Base-by-base conservation (phyloP, 2,888 invertebrate species). In the Hypercompe scribonia region DNA sequence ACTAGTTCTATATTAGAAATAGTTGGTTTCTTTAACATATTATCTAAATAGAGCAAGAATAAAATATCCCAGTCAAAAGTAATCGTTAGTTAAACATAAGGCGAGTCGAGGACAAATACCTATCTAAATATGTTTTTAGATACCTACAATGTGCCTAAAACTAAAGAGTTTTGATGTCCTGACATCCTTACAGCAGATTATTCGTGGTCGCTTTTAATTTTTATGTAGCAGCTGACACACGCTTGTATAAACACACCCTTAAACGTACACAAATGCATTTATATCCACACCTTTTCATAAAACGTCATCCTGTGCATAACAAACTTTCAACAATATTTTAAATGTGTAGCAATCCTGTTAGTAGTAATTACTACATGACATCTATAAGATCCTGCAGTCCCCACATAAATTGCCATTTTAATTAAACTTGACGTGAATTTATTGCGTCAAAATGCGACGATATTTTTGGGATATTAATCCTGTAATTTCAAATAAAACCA, bases 221-320 rank as follows among this genome's bases (percentile, higher is more conserved):
- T 93, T 91, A 92, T 91, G 88, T 89, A 87, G 89, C 93, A 93
- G 92, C 94, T 93, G 93, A 93, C 91, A 91, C 89, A 87, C 86
- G 92, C 90, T 91, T 93, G 93, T 91, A 89, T 91, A 92, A 92
- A 93, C 92, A 92, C 86, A 89, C 92, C 91, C 91, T 92, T 91
- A 91, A 85, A 85, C 79, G 82, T 77, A 84, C 80, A 83, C 78
- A 80, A 78, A 78, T 77, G 79, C 74, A 75, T 79, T 71, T 79
- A 68, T 68, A 77, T 74, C 75, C 71, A 78, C 73, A 81, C 81
- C 76, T 80, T 79, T 77, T 72, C 71, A 76, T 73, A 81, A 77
- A 70, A 61, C 67, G 58, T 61, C 64, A 54, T 8, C 13, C 5
- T 18, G 31, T 73, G 63, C 74, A 66, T 65, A 50, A 77, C 64